Base-by-base conservation (phyloP, 2,888 invertebrate species). In the Rhagophthalmus giganteus region DNA sequence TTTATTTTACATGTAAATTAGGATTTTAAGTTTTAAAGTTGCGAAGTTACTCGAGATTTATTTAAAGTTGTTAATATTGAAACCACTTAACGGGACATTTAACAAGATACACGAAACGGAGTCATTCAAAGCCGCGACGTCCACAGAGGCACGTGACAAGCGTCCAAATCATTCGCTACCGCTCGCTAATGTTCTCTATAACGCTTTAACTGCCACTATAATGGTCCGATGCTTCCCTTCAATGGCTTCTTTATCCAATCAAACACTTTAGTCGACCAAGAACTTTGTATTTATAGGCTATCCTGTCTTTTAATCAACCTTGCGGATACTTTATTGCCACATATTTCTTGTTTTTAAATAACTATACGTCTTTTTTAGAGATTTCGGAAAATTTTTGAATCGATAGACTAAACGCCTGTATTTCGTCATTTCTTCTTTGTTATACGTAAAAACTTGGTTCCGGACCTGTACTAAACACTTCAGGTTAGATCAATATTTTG, bases 171-270 rank as follows among this genome's bases (percentile, higher is more conserved):
- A 58, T 60, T 56, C 50, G 40, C 52, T 41, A 45, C 46, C 47
- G 44, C 31, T 47, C 44, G 49, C 47, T 54, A 44, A 49, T 50
- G 54, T 57, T 38, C 55, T 53, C 44, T 50, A 41, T 42, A 48
- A 55, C 57, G 55, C 58, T 62, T 60, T 59, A 60, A 61, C 61
- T 55, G 62, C 55, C 57, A 50, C 59, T 53, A 53, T 62, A 66
- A 68, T 64, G 62, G 64, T 60, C 64, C 62, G 62, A 64, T 67
- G 62, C 57, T 62, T 63, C 65, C 66, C 62, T 62, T 64, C 63
- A 66, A 67, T 65, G 62, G 65, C 64, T 62, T 61, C 62, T 64
- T 63, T 63, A 65, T 67, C 66, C 66, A 65, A 68, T 67, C 68
- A 63, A 59, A 60, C 59, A 63, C 50, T 50, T 50, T 39, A 49